Evolutionary conservation across 2,113 vertebrate genomes (phyloP).

Genomic region (Smithornis capensis): DNA sequence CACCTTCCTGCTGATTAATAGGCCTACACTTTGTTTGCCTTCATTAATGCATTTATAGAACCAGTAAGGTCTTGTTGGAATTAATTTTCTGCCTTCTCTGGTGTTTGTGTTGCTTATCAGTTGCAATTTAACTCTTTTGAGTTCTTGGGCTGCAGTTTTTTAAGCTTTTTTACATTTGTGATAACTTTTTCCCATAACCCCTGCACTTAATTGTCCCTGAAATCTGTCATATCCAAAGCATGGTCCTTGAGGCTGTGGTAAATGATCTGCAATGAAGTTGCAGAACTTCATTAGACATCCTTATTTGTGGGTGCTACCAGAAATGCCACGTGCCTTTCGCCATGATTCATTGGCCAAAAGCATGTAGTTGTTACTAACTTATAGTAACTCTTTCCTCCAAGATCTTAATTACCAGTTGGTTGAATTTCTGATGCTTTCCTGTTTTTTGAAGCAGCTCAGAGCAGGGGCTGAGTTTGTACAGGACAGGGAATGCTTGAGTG

Average conservation of each 20-base stretch:
- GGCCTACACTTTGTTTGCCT: background rate
- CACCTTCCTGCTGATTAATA: slow-evolving; percentile 24
- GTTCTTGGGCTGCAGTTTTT: background rate
- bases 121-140: background rate
- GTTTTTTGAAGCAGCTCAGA: background rate
- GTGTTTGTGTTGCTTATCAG: background rate
- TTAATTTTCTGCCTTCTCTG: background rate
- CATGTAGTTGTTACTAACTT: background rate
- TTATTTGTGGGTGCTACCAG: background rate
- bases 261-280: background rate
- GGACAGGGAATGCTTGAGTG: fast-evolving
- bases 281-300: background rate
- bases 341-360: background rate
- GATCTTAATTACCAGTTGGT: background rate
- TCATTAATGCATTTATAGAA: slow-evolving; percentile 4
- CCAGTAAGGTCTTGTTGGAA: background rate
- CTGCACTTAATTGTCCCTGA: background rate
- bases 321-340: background rate
- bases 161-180: background rate
- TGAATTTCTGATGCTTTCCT: background rate
- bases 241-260: background rate
- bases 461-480: background rate
- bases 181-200: background rate
- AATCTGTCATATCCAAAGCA: background rate
- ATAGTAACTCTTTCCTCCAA: background rate